These are phyloP conservation scores for Crambe crambe DNA, from an alignment of 37 sponge, comb jelly and placozoan genomes.

Conservation along the genomic window DNA sequence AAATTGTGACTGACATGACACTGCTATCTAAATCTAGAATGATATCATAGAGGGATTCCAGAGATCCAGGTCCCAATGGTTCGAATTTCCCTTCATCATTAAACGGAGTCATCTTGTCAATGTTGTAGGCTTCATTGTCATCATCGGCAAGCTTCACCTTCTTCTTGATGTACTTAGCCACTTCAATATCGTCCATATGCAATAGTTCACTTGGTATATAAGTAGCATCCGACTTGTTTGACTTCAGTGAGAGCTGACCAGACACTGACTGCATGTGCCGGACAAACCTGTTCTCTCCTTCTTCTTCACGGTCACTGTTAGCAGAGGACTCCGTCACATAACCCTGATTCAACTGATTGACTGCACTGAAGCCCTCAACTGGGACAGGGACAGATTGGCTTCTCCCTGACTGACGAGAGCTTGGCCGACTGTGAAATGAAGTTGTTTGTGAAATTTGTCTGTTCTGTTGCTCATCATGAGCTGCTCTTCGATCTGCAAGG, in stretches of 20 bases:
- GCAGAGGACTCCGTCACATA: neutral
- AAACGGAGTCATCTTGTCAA: constrained; percentile 36
- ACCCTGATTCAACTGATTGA: constrained; percentile 17
- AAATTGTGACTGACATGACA: neutral
- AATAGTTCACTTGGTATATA: neutral
- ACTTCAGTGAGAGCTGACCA: neutral
- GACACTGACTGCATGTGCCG: neutral
- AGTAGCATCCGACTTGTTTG: neutral
- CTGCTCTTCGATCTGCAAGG: neutral
- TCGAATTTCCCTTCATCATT: constrained; percentile 57
- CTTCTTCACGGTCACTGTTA: neutral
- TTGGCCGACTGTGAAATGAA: neutral
- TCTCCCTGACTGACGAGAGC: neutral
- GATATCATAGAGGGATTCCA: constrained; percentile 63
- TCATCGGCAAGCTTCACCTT: constrained; percentile 27
- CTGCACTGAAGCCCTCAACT: neutral
- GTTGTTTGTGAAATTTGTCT: neutral
- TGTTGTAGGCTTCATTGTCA: constrained; percentile 17
- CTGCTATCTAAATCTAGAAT: neutral
- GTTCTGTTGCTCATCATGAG: neutral
- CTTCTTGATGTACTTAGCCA: constrained; percentile 26
- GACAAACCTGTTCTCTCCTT: neutral
- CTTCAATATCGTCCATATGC: neutral
- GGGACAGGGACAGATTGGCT: neutral
- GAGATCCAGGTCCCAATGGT: constrained; percentile 67